Evolutionary conservation across 2,113 vertebrate species (phyloP), one percentile per base, ranked within the genome.

Genomic region (Pholis gunnellus): DNA sequence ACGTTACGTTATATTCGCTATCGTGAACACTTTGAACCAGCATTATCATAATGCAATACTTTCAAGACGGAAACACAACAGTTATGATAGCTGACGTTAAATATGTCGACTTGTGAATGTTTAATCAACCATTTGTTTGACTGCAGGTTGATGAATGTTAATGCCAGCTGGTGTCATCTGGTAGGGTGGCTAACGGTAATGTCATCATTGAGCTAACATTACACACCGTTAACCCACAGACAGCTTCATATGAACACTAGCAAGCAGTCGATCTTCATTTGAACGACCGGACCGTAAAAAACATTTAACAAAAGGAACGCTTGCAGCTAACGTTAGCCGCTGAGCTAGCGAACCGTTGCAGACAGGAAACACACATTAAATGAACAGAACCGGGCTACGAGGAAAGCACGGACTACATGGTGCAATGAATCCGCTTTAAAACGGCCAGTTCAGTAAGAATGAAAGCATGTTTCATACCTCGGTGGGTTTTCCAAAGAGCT

Each of bases 401-500:
- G 1, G 0, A 52, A n/a, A 61, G 13, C 42, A 38, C 7, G 3
- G 2, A 59, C 57, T 6, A 25, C 10, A 40, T 0, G 31, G 29
- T 63, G 36, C 36, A 20, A 6, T 25, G 1, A 7, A 31, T 36
- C 2, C 4, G 0, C n/a, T 60, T 15, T 48, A 36, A n/a, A 22
- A 36, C 5, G 18, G 6, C 0, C 1, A 20, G 7, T 1, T 10
- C 1, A 9, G 10, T 36, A 3, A 14, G 52, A 20, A 42, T 14
- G 34, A 15, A 18, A 44, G 2, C 0, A 18, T 14, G 1, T 38
- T 29, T 56, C 73, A 27, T 89, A 92, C 91, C 89, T 91, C 36
- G 4, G 29, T 46, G 0, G 46, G 6, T 82, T 81, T 52, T 20
- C 2, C 0, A 67, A 60, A 59, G 54, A 66, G 74, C 61, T 65